A percentile compares a stretch with the other conserved stretches of the same genome.
Evolutionary conservation across 2,888 invertebrate species (phyloP).

Genomic region (Hydropsyche betteni): DNA sequence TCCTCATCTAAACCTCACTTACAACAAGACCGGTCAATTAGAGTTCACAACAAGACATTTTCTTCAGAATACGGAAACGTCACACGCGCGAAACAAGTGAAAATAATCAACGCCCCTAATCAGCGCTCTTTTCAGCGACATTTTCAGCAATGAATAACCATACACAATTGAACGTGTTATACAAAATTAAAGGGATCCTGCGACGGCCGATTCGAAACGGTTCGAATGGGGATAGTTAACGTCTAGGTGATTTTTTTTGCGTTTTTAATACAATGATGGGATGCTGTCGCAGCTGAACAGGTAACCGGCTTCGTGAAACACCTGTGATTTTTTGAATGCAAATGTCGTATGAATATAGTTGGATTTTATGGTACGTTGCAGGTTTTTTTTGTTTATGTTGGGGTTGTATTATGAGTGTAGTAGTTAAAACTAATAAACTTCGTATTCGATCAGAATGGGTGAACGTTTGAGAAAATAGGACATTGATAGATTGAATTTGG

Average conservation of each 20-base stretch:
- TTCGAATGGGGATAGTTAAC: background rate
- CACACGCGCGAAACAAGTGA: background rate
- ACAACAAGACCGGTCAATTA: no score
- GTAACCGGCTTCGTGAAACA: slow-evolving; percentile 20
- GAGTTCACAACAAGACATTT: no score
- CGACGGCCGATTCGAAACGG: background rate
- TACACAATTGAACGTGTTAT: background rate
- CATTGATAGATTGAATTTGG: slow-evolving; percentile 26
- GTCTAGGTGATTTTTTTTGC: background rate
- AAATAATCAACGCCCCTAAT: slow-evolving; percentile 7
- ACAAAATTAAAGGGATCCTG: slow-evolving; percentile 16
- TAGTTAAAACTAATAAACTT: background rate
- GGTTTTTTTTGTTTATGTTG: no score
- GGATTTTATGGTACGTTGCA: no score
- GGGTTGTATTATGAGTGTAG: background rate
- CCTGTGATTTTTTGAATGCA: background rate
- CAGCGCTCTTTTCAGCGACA: background rate
- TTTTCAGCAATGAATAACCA: background rate
- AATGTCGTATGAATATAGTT: no score
- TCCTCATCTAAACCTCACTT: background rate
- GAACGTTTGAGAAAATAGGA: slow-evolving; percentile 14
- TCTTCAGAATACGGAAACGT: background rate
- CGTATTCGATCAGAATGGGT: background rate
- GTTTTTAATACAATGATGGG: background rate
- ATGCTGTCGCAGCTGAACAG: slow-evolving; percentile 10